Conservation (phyloP, 2,888 invertebrate species). For the Azorinus chamasolen region DNA sequence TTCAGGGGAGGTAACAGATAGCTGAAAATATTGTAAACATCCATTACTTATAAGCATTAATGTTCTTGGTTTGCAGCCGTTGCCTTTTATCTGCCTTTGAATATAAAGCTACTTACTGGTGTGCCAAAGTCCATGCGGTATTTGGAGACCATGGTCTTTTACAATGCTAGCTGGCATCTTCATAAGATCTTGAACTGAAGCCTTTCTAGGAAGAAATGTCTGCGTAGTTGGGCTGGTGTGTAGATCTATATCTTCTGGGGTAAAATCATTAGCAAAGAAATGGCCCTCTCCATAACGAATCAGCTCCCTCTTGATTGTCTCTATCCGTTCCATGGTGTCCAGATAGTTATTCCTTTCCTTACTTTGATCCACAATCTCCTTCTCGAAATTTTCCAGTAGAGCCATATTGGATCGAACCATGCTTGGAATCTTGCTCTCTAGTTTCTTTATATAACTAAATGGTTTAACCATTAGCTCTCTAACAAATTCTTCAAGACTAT, state of each 20-base stretch:
- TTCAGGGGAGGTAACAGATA: too few species aligned
- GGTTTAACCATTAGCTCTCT: slow-evolving; percentile 57
- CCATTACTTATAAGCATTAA: too few species aligned
- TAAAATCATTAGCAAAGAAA: slow-evolving; percentile 67
- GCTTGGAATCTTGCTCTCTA: slow-evolving; percentile 66
- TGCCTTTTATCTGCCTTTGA: too few species aligned
- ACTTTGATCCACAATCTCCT: slow-evolving; percentile 56
- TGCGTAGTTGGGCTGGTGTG: neutral
- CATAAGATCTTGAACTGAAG: slow-evolving; percentile 39
- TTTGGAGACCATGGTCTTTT: slow-evolving; percentile 7
- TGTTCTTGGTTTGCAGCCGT: too few species aligned
- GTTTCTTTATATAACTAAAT: slow-evolving; percentile 46
- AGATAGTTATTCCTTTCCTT: slow-evolving; percentile 59
- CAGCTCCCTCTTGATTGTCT: slow-evolving; percentile 63
- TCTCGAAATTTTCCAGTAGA: slow-evolving; percentile 68
- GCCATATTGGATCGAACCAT: slow-evolving; percentile 72
- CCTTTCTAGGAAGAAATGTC: neutral
- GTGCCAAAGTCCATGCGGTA: slow-evolving; percentile 51
- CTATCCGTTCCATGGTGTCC: slow-evolving; percentile 65
- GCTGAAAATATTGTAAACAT: too few species aligned
- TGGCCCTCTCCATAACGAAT: slow-evolving; percentile 63
- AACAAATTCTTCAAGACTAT: slow-evolving; percentile 47
- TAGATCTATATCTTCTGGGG: slow-evolving; percentile 58
- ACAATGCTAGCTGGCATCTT: neutral
- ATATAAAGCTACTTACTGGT: too few species aligned